phyloP scores from a whole-genome alignment of 2,113 vertebrate species.

The Lethenteron reissneri region DNA sequence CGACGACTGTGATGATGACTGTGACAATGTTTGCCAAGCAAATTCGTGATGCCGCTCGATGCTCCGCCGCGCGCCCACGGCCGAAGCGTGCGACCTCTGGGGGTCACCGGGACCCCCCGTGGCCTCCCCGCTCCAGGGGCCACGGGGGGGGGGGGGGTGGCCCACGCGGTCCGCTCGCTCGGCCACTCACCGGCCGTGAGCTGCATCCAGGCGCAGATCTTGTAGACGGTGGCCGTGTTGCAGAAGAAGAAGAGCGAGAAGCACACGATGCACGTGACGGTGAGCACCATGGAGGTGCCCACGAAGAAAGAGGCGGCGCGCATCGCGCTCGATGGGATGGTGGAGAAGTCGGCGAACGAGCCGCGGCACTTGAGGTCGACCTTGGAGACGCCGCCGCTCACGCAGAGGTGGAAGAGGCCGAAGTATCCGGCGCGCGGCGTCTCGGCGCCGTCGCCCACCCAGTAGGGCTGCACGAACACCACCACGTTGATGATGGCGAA shows the following conservation, averaged over 20 bases:
- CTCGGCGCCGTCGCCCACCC: constrained; percentile 86
- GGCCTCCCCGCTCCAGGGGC: no score
- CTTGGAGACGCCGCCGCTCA: constrained; percentile 70
- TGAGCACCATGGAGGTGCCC: constrained; percentile 80
- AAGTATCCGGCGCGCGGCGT: constrained; percentile 96
- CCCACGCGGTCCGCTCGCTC: background rate
- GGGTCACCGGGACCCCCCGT: no score
- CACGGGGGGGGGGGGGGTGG: no score
- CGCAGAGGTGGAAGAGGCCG: constrained; percentile 85
- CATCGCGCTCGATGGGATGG: constrained; percentile 65
- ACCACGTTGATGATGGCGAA: constrained; percentile 76
- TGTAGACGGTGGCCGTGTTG: constrained; percentile 84
- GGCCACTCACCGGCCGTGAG: constrained; percentile 51
- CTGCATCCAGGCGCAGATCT: constrained; percentile 95
- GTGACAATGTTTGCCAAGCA: no score
- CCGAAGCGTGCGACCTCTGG: no score
- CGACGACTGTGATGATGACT: no score
- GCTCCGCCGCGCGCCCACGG: no score
- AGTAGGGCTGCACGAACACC: constrained; percentile 91
- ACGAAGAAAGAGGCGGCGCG: constrained; percentile 89
- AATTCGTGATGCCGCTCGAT: no score
- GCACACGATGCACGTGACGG: constrained; percentile 66
- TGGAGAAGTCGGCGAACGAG: constrained; percentile 82
- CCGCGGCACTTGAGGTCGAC: constrained; percentile 74
- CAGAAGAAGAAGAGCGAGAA: constrained; percentile 93